Evolutionary conservation across 1,140 invertebrate species (phyloP), one percentile per base, ranked within the genome.

Genomic region (Stegodyphus mimosarum): DNA sequence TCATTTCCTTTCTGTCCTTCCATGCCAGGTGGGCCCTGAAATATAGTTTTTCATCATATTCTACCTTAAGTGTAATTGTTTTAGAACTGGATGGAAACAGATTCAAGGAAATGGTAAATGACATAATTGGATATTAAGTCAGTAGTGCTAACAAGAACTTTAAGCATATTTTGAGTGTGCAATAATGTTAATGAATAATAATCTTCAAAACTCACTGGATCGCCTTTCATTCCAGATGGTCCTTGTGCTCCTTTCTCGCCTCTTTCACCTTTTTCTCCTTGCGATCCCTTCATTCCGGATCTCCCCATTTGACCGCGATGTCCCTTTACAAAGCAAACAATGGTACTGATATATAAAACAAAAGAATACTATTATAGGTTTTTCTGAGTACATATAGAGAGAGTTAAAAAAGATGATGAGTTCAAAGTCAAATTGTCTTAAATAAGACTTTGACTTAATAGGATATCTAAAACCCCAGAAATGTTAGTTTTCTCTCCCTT

Each of bases 281-380:
- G 90, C 13, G 94, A 93, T 4, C 95, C 95, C 89, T 94, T 95
- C 0, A 93, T 87, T 15, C 95, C 95, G 79, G 92, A 89, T 3
- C 91, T 88, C 6, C 95, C 95, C 7, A 94, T 91, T 87, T 94
- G 93, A 48, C 95, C 95, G 66, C 93, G 91, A 89, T 95, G 94
- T 4, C 94, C 94, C 87, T 88, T 10, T 10, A 5, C 3, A 33
- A 33, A 33, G 33, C 1, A 33, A 33, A 33, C 3, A 33, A 33
- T 33, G 33, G 33, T 33, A 33, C 33, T 33, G 33, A 33, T 33
- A 33, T 33, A 33, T 33, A 33, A 33, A 33, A 33, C 3, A 33
- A n/a, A 33, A 33, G 33, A 33, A 33, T 33, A 3, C 3, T 1
- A 33, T 33, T 33, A 33, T 1, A 33, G 33, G 33, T 33, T 1